These are phyloP conservation scores for Petrocephalus zakoni DNA, from an alignment of 2,113 vertebrate genomes.

Conservation along the genomic window DNA sequence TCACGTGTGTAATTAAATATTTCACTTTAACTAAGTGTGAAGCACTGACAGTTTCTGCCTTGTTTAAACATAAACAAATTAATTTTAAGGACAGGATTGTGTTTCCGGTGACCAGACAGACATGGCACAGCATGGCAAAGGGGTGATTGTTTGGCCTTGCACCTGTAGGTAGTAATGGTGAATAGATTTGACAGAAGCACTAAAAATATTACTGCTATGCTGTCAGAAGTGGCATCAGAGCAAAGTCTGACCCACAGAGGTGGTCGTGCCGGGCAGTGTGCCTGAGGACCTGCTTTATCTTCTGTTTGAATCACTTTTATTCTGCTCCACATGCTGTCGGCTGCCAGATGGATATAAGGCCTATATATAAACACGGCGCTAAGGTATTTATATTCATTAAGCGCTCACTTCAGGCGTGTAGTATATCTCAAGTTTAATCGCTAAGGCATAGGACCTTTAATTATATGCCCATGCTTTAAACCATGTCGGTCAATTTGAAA, in stretches of 20 bases:
- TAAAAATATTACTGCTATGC: slow-evolving; percentile 28
- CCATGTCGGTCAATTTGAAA: neutral
- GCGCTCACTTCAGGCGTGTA: neutral
- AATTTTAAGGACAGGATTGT: neutral
- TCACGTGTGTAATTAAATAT: neutral
- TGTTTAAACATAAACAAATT: neutral
- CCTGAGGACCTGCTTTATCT: neutral
- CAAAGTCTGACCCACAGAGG: neutral
- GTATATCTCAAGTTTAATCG: neutral
- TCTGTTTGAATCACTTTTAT: neutral
- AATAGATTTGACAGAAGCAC: slow-evolving; percentile 9
- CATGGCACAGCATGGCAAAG: neutral
- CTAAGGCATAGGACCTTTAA: neutral
- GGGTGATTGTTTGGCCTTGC: slow-evolving; percentile 24
- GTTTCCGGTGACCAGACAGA: slow-evolving; percentile 8
- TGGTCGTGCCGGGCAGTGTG: too few species aligned
- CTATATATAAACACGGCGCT: neutral
- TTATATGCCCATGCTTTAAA: neutral
- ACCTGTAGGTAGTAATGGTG: slow-evolving; percentile 25
- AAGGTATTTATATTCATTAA: neutral
- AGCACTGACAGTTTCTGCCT: neutral
- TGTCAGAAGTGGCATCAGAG: neutral
- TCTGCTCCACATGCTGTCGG: neutral
- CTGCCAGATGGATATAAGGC: neutral
- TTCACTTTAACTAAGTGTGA: neutral